Evolutionary conservation across 2,888 invertebrate genomes (phyloP).

Genomic region (Hecatera dysodea): DNA sequence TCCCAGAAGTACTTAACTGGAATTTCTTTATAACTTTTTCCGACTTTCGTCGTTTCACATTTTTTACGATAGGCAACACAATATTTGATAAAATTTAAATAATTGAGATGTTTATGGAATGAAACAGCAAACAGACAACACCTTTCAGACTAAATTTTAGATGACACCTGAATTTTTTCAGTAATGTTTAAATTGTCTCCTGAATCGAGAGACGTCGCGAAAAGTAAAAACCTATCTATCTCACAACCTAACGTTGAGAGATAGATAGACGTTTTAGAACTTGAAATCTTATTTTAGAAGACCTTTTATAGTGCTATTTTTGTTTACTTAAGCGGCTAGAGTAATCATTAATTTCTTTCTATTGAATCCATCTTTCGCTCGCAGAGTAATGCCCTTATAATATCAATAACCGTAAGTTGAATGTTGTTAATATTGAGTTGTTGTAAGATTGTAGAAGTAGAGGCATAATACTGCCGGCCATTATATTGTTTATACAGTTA

Average conservation of each 20-base stretch:
- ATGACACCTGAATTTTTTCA: constrained; percentile 17
- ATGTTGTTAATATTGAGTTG: constrained; percentile 30
- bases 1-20: not conserved
- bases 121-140: constrained; percentile 1
- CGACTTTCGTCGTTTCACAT: too few species aligned
- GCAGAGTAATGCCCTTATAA: constrained; percentile 19
- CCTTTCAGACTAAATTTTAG: constrained; percentile 9
- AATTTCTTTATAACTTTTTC: not conserved
- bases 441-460: constrained; percentile 13
- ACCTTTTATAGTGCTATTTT: not conserved
- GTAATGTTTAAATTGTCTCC: constrained; percentile 25
- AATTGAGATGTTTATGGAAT: constrained; percentile 5
- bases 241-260: constrained; percentile 17
- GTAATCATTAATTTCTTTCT: not conserved
- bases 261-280: constrained; percentile 10
- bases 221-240: constrained; percentile 13
- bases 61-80: not conserved
- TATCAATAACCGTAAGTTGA: constrained; percentile 27
- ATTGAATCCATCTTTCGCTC: constrained; percentile 3
- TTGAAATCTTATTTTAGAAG: constrained; percentile 7
- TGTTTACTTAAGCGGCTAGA: constrained; percentile 1
- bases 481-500: constrained; percentile 5
- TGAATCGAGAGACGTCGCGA: constrained; percentile 2
- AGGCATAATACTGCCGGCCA: constrained; percentile 12
- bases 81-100: not conserved